Evolutionary conservation across 2,797 vertebrate genomes (phyloP).

Genomic region (Fratercula arctica): DNA sequence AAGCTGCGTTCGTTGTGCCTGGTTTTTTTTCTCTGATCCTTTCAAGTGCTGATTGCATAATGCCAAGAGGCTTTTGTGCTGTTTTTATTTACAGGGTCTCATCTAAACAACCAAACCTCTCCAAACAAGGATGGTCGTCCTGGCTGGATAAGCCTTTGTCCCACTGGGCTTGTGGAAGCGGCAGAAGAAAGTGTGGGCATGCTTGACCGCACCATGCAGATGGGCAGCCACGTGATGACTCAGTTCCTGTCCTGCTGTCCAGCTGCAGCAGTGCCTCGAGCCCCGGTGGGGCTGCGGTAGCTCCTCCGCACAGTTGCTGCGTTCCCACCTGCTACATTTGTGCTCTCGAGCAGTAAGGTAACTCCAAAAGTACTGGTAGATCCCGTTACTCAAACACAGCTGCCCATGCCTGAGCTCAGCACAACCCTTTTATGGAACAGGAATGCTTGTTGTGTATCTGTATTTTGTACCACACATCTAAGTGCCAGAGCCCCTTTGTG

Average conservation of each 20-base stretch:
- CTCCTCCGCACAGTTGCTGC: background rate
- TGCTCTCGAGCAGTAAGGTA: background rate
- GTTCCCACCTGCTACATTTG: too few species aligned
- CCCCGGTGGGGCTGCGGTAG: rapidly evolving
- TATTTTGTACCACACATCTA: rapidly evolving
- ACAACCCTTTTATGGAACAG: background rate
- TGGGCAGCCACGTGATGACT: rapidly evolving
- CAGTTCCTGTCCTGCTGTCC: background rate
- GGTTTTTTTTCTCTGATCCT: too few species aligned
- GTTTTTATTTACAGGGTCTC: background rate
- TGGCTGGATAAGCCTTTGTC: background rate
- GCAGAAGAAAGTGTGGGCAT: background rate
- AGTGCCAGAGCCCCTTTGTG: rapidly evolving
- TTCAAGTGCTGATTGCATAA: background rate
- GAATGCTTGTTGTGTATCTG: background rate
- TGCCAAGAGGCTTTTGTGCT: background rate
- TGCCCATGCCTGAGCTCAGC: background rate
- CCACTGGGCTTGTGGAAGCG: background rate
- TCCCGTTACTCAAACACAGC: background rate
- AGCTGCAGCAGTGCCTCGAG: background rate
- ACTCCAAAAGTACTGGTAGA: background rate
- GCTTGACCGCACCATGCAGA: rapidly evolving
- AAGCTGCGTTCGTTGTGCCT: rapidly evolving
- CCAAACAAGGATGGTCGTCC: rapidly evolving
- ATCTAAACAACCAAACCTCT: background rate